Evolutionary conservation across 1,140 invertebrate genomes (phyloP), one percentile per base, ranked within the genome.

Genomic region (Lysiphlebus fabarum): DNA sequence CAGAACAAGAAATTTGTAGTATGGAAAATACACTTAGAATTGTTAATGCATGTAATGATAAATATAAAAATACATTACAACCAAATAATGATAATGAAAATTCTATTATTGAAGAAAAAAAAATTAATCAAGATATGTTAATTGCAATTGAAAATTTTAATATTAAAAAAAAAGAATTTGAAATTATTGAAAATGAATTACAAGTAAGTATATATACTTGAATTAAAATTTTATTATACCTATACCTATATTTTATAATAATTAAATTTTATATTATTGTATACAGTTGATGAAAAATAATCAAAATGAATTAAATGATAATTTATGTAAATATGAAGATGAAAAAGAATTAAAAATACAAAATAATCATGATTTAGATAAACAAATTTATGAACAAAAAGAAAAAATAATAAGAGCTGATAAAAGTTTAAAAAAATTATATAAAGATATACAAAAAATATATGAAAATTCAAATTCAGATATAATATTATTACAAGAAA

Each of bases 1-100:
- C 83, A 17, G 89, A 90, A 75, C 76, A 83, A 37, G 88, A 90
- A 72, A 87, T 90, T 59, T 77, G 83, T 14, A 88, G 87, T 37
- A 85, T 90, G 76, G 88, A 91, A 72, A 88, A 88, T 66, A 89
- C 88, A 10, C 68, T 90, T 59, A 83, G 84, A 37, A 74, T 89
- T 6, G 78, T 90, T 8, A 87, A 86, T 69, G 72, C 81, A n/a
- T 83, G 86, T 48, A 89, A 90, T 67, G 72, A 72, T 10, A 83
- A 83, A 63, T 88, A 84, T 66, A 81, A 84, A 65, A 74, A 77
- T 33, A 85, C 80, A 70, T 70, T 86, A 26, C 67, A 76, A 6
- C 65, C 79, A 38, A 72, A 81, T 8, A 75, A 83, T 0, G 71
- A 82, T 37, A 62, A 73, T 11, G 64, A 68, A 12, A 6, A 14